phyloP scores from a whole-genome alignment of 2,113 vertebrate species.

The Columba livia region DNA sequence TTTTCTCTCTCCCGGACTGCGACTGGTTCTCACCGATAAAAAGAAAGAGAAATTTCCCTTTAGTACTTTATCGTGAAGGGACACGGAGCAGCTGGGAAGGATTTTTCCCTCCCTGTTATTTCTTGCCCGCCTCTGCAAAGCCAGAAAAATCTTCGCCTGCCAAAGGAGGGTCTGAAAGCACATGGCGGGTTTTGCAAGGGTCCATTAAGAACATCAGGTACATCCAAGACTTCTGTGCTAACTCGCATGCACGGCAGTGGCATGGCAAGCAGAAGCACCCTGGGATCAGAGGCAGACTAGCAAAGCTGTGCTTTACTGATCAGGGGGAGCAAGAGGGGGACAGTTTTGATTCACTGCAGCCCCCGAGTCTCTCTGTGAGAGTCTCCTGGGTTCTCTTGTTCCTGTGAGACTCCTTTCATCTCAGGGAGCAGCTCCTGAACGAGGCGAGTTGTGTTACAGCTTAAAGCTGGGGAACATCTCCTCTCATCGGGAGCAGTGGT shows the following conservation, averaged over 20 bases:
- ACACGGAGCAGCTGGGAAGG: neutral
- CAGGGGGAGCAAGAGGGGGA: neutral
- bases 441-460: neutral
- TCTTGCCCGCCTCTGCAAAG: rapidly evolving
- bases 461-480: neutral
- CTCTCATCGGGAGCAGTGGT: neutral
- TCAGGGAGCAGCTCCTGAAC: neutral
- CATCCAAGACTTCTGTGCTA: neutral
- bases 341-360: neutral
- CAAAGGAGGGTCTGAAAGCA: neutral
- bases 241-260: neutral
- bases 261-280: neutral
- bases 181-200: neutral
- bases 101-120: neutral
- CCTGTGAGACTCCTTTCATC: neutral
- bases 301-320: neutral
- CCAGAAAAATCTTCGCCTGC: neutral
- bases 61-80: neutral
- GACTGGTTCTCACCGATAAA: neutral
- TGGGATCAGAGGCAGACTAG: neutral
- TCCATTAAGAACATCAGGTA: neutral
- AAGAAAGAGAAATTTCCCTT: neutral
- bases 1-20: rapidly evolving
- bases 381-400: neutral
- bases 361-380: neutral